These are phyloP conservation scores for Scolopax rusticola DNA, from an alignment of 2,797 vertebrate species.

Conservation along the genomic window DNA sequence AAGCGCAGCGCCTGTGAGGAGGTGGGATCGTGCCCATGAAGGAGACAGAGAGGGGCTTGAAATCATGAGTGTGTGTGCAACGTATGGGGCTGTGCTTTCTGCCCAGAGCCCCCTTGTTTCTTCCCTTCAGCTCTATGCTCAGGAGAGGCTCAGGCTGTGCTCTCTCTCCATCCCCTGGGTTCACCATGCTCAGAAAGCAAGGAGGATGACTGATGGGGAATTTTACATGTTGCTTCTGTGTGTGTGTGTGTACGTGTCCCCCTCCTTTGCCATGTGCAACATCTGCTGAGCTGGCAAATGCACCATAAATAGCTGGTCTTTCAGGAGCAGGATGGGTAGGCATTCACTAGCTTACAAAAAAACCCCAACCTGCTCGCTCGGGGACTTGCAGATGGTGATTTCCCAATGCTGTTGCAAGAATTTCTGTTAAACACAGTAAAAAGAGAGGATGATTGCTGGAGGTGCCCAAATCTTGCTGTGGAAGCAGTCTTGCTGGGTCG, in stretches of 20 bases:
- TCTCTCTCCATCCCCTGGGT: neutral
- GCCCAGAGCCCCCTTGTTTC: neutral
- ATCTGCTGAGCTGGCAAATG: neutral
- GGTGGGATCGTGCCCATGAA: fast-evolving
- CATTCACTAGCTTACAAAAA: neutral
- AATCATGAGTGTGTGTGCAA: fast-evolving
- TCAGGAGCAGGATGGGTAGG: neutral
- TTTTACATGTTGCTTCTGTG: neutral
- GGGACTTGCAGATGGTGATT: neutral
- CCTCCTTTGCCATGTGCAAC: neutral
- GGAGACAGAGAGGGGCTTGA: neutral
- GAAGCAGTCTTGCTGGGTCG: neutral
- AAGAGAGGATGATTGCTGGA: neutral
- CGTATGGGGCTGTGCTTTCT: neutral
- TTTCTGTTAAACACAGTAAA: neutral
- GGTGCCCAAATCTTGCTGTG: neutral
- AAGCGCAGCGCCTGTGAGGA: fast-evolving
- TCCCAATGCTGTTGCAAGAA: neutral
- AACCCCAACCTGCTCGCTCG: fast-evolving
- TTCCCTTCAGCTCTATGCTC: neutral
- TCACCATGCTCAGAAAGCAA: neutral
- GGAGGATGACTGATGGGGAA: neutral
- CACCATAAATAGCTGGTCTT: neutral
- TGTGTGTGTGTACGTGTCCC: too few relatives aligned
- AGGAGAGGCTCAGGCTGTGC: fast-evolving